Evolutionary conservation across 2,797 vertebrate genomes (phyloP), one percentile per base, ranked within the genome.

Genomic region (Sternotherus odoratus): DNA sequence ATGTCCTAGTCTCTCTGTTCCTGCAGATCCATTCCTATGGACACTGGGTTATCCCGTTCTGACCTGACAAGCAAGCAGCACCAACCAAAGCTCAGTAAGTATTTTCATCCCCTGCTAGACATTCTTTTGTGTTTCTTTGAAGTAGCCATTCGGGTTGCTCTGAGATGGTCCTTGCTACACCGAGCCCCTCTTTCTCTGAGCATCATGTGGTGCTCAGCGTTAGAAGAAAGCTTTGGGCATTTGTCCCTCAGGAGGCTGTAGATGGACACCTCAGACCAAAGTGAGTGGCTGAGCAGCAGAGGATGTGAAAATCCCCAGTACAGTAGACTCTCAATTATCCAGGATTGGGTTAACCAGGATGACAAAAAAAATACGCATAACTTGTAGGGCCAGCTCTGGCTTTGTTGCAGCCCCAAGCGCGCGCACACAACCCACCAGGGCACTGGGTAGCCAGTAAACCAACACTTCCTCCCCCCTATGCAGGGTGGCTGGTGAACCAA

Each of bases 261-360:
- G 82, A 91, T 80, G 83, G 90, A 19, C 82, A 51, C 12, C 21
- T 94, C 46, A 85, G 81, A 33, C 83, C 77, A 30, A 66, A 39
- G 23, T 83, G 54, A 43, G 43, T 90, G 89, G 8, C 57, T 88
- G 56, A 94, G 85, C 88, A 93, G 85, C 75, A 83, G 49, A 87
- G 77, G 39, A 50, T 85, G 26, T 82, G 66, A 78, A 53, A 80
- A 46, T 82, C 86, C 39, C 85, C 83, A n/a, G 5, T 90, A 88
- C 83, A n/a, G n/a, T n/a, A n/a, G n/a, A n/a, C n/a, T n/a, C n/a
- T n/a, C n/a, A n/a, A n/a, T n/a, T n/a, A n/a, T n/a, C n/a, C n/a
- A n/a, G n/a, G n/a, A n/a, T n/a, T n/a, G n/a, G n/a, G n/a, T n/a
- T n/a, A n/a, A n/a, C n/a, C n/a, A n/a, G n/a, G n/a, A n/a, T n/a